Conservation (phyloP, 1,140 invertebrate genomes). For the Hylyphantes graminicola region DNA sequence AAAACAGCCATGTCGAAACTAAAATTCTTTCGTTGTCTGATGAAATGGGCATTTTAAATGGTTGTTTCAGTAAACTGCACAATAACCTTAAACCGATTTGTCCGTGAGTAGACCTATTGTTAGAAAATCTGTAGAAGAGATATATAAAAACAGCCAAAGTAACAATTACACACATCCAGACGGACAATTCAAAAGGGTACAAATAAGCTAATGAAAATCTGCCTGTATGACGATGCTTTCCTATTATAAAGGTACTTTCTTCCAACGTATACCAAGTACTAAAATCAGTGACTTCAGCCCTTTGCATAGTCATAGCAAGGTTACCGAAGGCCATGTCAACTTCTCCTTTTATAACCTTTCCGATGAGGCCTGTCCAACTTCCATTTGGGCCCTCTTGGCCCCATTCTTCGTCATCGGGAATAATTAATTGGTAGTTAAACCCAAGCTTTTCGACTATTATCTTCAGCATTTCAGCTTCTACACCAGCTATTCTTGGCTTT, state of each 20-base stretch:
- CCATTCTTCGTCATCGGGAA: not conserved
- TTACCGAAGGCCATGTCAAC: not conserved
- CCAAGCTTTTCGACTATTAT: not conserved
- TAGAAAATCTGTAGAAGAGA: not conserved
- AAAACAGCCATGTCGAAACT: not conserved
- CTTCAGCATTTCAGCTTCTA: not conserved
- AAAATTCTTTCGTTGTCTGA: not conserved
- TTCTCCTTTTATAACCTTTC: not conserved
- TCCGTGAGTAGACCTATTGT: not conserved
- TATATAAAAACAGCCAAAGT: not conserved
- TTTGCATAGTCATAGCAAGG: not conserved
- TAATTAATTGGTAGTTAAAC: not conserved
- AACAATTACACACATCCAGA: not conserved
- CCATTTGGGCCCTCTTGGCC: not conserved
- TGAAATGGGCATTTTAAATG: not conserved
- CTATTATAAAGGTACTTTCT: not conserved
- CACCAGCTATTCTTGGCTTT: not conserved
- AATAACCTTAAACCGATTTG: not conserved
- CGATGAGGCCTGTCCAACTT: constrained; percentile 1
- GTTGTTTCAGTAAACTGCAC: not conserved
- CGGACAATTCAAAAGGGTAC: not conserved
- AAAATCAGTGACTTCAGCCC: not conserved
- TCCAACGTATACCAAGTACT: not conserved
- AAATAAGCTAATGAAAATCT: not conserved
- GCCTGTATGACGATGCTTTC: not conserved